Conservation (phyloP, 2,113 vertebrate species). For the Stigmatopora nigra region DNA sequence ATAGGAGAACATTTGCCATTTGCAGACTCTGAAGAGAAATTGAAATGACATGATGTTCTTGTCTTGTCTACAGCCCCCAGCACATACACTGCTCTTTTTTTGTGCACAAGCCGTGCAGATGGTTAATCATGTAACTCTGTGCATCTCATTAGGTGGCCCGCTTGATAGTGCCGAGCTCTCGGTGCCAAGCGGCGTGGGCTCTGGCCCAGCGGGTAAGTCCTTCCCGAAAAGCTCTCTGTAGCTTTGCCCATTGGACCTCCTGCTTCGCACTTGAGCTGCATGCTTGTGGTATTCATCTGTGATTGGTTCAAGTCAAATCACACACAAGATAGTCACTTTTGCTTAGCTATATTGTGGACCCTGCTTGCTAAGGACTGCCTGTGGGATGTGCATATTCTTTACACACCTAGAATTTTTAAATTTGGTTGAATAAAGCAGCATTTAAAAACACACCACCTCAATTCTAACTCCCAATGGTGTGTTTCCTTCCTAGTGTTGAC, state of each 20-base stretch:
- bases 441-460: conserved; percentile 43
- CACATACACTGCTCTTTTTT: conserved; percentile 39
- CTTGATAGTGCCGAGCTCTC: conserved; percentile 78
- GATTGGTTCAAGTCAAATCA: conserved; percentile 42
- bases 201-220: conserved; percentile 83
- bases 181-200: conserved; percentile 84
- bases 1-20: conserved; percentile 12
- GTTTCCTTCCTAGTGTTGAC: conserved; percentile 65
- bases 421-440: conserved; percentile 47
- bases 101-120: conserved; percentile 57
- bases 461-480: conserved; percentile 20
- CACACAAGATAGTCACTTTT: conserved; percentile 13
- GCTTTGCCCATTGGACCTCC: conserved; percentile 54
- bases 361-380: conserved; percentile 15
- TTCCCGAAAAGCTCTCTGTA: conserved; percentile 56
- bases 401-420: conserved; percentile 13
- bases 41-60: conserved; percentile 53
- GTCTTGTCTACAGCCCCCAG: conserved; percentile 44
- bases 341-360: conserved; percentile 12
- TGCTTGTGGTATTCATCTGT: conserved; percentile 42
- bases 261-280: conserved; percentile 45
- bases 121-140: conserved; percentile 66
- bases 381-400: conserved; percentile 19
- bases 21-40: conserved; percentile 32
- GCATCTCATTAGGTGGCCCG: conserved; percentile 79